A percentile compares a stretch with the other conserved stretches of the same genome.
Conservation (phyloP, 30 jellyfish, hydroid and myxozoan species). For the Hydra vulgaris region DNA sequence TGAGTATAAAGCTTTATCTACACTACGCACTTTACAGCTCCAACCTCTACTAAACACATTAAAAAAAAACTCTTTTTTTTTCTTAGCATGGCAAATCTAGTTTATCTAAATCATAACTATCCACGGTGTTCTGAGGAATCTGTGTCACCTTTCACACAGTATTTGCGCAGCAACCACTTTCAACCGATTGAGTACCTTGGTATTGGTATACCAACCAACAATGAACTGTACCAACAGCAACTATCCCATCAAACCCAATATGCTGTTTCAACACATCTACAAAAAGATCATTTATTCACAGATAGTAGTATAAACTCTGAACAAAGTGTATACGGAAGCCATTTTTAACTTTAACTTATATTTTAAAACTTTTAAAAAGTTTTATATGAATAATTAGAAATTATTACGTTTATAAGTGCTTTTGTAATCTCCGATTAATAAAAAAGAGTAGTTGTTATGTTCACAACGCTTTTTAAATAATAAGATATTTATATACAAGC, state of each 20-base stretch:
- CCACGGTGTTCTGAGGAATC: not conserved
- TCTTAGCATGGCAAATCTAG: not conserved
- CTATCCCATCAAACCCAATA: not conserved
- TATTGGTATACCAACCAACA: not conserved
- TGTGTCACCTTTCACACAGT: not conserved
- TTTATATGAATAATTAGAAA: too few relatives aligned
- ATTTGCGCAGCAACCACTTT: not conserved
- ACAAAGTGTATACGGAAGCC: not conserved
- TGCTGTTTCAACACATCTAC: not conserved
- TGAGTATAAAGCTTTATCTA: too few relatives aligned
- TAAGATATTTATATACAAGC: too few relatives aligned
- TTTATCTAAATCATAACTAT: not conserved
- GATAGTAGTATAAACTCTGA: not conserved
- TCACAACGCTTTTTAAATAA: too few relatives aligned
- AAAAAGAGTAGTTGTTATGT: too few relatives aligned
- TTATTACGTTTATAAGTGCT: too few relatives aligned
- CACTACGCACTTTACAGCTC: not conserved
- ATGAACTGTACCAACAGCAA: not conserved
- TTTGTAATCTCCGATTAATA: too few relatives aligned
- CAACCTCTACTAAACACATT: not conserved
- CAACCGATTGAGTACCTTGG: not conserved
- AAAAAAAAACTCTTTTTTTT: not conserved
- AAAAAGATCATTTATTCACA: not conserved
- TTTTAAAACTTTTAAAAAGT: too few relatives aligned
- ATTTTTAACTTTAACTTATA: not conserved